Evolutionary conservation across 1,140 invertebrate species (phyloP), one percentile per base, ranked within the genome.

Genomic region (Penaeus japonicus): DNA sequence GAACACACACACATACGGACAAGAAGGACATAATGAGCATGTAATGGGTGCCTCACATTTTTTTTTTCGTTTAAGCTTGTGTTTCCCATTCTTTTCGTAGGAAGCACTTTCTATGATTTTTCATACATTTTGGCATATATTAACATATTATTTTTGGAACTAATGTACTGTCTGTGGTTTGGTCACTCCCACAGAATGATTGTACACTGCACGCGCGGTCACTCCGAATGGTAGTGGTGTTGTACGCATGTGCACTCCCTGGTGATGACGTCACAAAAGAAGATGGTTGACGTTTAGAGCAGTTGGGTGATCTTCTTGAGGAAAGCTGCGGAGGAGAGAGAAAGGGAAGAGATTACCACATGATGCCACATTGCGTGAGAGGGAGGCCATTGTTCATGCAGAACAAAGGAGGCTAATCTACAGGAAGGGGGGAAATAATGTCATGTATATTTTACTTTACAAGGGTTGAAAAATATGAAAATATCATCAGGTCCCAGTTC

Each of bases 181-280:
- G 70, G 70, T 59, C 39, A 70, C 35, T 22, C 80, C 81, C 86
- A 88, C 86, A 88, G 86, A 88, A 88, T 88, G 80, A 88, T 83
- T 88, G 86, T 88, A 88, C 86, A 88, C 86, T 88, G 86, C 80
- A 73, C 70, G 83, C 70, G 83, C n/a, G 59, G 86, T 83, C 86
- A 88, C 86, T 88, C 80, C 80, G 80, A 86, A 88, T 83, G 65
- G 65, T 80, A 80, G 70, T 88, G 86, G 86, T 83, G 85, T 82
- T 87, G 80, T 55, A 83, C 80, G 62, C 80, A 78, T 88, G 86
- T 80, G 80, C 80, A 83, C 86, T 83, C 85, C 85, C 80, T 55
- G 79, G 30, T 82, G 70, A 82, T 83, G 80, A 83, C 70, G 70
- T 77, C 53, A 81, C 35, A 32, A 47, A 79, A 62, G 85, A 87